Evolutionary conservation across 2,113 vertebrate species (phyloP), one percentile per base, ranked within the genome.

Genomic region (Rhadina sibilatrix): DNA sequence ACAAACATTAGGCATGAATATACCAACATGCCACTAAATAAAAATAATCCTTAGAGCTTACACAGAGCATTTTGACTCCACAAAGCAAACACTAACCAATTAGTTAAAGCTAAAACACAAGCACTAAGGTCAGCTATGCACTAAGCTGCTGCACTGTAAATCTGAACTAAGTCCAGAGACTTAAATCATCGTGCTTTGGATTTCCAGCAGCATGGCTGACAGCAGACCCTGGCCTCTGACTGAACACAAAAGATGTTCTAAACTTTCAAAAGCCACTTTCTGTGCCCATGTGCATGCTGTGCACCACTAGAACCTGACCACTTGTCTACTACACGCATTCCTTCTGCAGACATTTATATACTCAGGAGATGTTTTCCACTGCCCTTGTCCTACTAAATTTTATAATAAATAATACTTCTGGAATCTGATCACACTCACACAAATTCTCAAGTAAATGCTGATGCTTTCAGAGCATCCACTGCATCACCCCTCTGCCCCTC

Each of bases 61-160:
- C 80, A 61, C 49, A 46, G 92, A 94, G 87, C 61, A 94, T 96
- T 96, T 11, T 94, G 94, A 94, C 70, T 95, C 84, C 31, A 54
- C 64, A 96, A 94, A 96, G 88, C 85, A 97, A 97, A 97, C 88
- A 94, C 83, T 95, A 95, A 95, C 95, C 90, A 95, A 92, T 93
- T 95, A 94, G 93, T 90, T 87, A 78, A 93, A 94, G 81, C 89
- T 94, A 94, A 91, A 93, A 78, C 90, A 90, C 66, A 65, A 78
- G 86, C 9, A 0, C 31, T 89, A 83, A 95, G 93, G 90, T 94
- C 91, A 96, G 83, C 93, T 61, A 37, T 53, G 87, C 75, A 60
- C 89, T 87, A 77, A 93, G 75, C 87, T 72, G 53, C 87, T 66
- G 70, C 82, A 54, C 85, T 88, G 60, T 23, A 89, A 90, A 71